Percentiles rank a stretch among this genome's conserved stretches.
phyloP scores from a whole-genome alignment of 2,113 vertebrate species.

The Muntiacus muntjak region DNA sequence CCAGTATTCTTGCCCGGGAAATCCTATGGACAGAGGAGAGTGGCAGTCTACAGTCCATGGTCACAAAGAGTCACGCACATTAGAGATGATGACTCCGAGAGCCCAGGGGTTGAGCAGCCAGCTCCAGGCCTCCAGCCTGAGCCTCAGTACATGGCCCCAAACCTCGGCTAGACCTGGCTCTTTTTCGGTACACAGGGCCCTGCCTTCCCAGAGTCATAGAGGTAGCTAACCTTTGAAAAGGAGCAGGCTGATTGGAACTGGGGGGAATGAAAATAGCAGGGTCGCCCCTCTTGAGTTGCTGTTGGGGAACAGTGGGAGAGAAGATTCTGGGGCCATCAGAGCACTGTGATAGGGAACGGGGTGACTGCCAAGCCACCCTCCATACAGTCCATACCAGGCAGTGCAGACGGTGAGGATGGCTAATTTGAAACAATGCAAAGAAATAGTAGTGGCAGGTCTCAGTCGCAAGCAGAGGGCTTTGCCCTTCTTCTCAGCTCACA shows the following conservation, averaged over 20 bases:
- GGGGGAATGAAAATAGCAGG: not conserved
- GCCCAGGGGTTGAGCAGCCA: not conserved
- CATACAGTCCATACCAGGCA: no score
- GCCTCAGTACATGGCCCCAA: no score
- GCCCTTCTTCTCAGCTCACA: not conserved
- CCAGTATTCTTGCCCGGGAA: not conserved
- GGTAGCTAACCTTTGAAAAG: not conserved
- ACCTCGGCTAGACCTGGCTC: not conserved
- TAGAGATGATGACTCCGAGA: not conserved
- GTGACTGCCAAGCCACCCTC: not conserved
- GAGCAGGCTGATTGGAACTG: not conserved
- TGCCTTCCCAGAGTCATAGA: not conserved
- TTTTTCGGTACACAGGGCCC: not conserved
- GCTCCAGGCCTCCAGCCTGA: not conserved
- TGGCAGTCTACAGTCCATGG: not conserved
- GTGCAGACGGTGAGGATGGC: not conserved
- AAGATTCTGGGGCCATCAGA: no score
- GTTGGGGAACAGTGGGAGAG: not conserved
- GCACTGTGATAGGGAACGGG: fast-evolving
- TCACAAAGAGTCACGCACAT: not conserved
- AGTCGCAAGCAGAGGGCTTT: not conserved
- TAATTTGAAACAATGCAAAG: not conserved
- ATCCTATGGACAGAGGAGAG: not conserved
- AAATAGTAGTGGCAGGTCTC: not conserved
- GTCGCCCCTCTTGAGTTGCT: not conserved